phyloP scores from a whole-genome alignment of 1,140 invertebrate genomes.

The Drosophila ercepeae region DNA sequence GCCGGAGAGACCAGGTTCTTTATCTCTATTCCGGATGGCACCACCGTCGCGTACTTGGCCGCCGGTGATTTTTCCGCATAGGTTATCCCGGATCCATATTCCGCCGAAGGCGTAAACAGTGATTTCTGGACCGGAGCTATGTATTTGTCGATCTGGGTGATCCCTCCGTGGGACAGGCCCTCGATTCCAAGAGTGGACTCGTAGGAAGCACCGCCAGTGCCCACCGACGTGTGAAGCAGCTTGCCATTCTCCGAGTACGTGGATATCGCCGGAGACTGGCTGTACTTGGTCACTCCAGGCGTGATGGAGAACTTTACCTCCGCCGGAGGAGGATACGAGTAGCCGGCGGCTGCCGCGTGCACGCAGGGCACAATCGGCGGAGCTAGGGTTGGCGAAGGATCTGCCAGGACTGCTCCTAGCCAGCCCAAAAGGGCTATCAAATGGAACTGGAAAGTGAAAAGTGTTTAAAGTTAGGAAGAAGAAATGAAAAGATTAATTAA shows the following conservation, averaged over 20 bases:
- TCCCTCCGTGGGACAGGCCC: slow-evolving; percentile 54
- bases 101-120: slow-evolving; percentile 58
- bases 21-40: slow-evolving; percentile 73
- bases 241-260: slow-evolving; percentile 73
- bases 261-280: slow-evolving; percentile 59
- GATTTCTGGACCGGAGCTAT: slow-evolving; percentile 62
- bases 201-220: slow-evolving; percentile 53
- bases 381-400: slow-evolving; percentile 55
- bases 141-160: slow-evolving; percentile 63
- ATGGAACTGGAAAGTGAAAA: slow-evolving; percentile 29
- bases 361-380: slow-evolving; percentile 63
- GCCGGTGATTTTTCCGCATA: slow-evolving; percentile 81
- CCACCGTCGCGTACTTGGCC: slow-evolving; percentile 72
- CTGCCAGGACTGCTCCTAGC: slow-evolving; percentile 51
- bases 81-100: slow-evolving; percentile 62
- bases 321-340: slow-evolving; percentile 61
- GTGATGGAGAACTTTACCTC: slow-evolving; percentile 76
- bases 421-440: slow-evolving; percentile 54
- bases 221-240: slow-evolving; percentile 62
- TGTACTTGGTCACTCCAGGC: slow-evolving; percentile 68
- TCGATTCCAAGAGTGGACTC: slow-evolving; percentile 56
- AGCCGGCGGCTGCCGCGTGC: slow-evolving; percentile 60
- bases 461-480: neutral
- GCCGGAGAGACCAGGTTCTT: slow-evolving; percentile 69
- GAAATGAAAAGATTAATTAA: neutral